Evolutionary conservation across 2,888 invertebrate species (phyloP).

Genomic region (Ligdia adustata): DNA sequence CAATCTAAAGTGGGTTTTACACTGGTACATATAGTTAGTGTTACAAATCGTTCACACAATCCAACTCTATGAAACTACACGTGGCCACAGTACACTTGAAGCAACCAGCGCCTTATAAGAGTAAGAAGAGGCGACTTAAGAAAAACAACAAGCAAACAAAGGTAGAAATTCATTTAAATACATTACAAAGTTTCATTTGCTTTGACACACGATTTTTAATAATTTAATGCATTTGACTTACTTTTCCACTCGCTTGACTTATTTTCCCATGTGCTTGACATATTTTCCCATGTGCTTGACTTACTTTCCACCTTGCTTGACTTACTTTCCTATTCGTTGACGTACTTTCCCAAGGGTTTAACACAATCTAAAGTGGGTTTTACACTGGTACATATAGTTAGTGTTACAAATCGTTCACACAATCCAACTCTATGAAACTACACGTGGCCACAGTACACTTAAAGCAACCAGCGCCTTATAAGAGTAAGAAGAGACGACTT

Average conservation of each 20-base stretch:
- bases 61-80: conserved; percentile 71
- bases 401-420: conserved; percentile 65
- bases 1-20: too few species aligned
- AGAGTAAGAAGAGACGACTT: conserved; percentile 24
- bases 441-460: conserved; percentile 65
- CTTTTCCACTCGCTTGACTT: background rate
- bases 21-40: too few species aligned
- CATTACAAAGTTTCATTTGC: background rate
- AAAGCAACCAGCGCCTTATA: conserved; percentile 65
- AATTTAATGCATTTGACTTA: background rate
- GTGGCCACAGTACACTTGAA: conserved; percentile 64
- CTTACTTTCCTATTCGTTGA: too few species aligned
- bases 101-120: conserved; percentile 61
- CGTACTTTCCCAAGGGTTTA: too few species aligned
- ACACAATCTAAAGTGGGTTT: too few species aligned
- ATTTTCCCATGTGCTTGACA: background rate
- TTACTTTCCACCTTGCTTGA: too few species aligned
- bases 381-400: too few species aligned
- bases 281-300: too few species aligned
- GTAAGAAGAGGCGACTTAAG: conserved; percentile 16
- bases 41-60: conserved; percentile 65
- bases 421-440: conserved; percentile 71
- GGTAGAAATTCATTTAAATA: too few species aligned
- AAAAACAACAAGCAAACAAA: background rate
- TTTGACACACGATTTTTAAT: too few species aligned